Percentiles rank a stretch among this genome's conserved stretches.
phyloP scores from a whole-genome alignment of 2,113 vertebrate genomes.

The Nycticebus coucang region DNA sequence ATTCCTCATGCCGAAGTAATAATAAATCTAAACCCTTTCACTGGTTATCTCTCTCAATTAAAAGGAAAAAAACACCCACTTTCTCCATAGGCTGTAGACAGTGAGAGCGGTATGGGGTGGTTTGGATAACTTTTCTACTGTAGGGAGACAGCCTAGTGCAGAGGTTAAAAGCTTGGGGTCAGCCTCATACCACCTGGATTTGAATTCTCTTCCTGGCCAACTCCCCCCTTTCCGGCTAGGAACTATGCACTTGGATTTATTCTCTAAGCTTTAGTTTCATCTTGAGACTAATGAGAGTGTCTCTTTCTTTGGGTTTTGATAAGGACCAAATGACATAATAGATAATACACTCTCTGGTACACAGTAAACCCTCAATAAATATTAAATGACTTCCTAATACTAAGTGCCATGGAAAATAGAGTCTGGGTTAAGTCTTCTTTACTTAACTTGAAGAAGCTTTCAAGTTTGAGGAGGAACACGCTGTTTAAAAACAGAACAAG shows the following conservation, averaged over 20 bases:
- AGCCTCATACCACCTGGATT: not conserved
- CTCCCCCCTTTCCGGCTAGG: not conserved
- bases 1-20: not conserved
- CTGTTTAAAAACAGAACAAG: slow-evolving; percentile 10
- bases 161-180: not conserved
- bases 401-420: not conserved
- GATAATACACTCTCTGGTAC: not conserved
- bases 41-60: not conserved
- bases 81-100: not conserved
- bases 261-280: not conserved
- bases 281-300: not conserved
- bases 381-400: slow-evolving; percentile 32
- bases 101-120: not conserved
- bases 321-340: slow-evolving; percentile 19
- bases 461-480: not conserved
- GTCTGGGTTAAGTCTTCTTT: not conserved
- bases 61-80: not conserved
- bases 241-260: not conserved
- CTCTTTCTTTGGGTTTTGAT: not conserved
- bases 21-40: not conserved
- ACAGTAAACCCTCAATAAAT: not conserved
- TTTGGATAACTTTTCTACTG: not conserved
- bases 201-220: not conserved
- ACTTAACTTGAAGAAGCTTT: slow-evolving; percentile 38
- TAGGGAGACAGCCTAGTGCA: not conserved